Conservation (phyloP, 2,888 invertebrate species). For the Cyaniris semiargus region DNA sequence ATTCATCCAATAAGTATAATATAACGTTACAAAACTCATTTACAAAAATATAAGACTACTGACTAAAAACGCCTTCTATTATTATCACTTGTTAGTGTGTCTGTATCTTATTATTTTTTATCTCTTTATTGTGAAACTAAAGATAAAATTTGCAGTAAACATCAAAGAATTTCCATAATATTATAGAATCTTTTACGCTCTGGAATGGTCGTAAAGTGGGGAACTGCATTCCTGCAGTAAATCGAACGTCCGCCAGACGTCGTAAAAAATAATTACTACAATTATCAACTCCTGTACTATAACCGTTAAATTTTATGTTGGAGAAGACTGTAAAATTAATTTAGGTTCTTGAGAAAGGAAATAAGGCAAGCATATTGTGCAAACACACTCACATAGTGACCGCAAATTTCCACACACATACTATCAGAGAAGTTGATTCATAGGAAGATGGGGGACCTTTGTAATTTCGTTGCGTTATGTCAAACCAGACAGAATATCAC, state of each 20-base stretch:
- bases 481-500: no score
- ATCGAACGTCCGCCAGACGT: slow-evolving; percentile 37
- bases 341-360: background rate
- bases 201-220: slow-evolving; percentile 1
- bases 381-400: background rate
- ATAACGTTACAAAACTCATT: background rate
- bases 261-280: slow-evolving; percentile 39
- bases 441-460: no score
- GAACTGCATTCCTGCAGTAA: slow-evolving; percentile 26
- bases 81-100: background rate
- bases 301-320: background rate
- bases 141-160: background rate
- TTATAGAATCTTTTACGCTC: slow-evolving; percentile 15
- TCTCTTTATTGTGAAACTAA: background rate
- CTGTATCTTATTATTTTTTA: background rate
- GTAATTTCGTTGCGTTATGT: no score
- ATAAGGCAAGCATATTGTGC: background rate
- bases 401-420: background rate
- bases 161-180: slow-evolving; percentile 8
- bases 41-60: background rate
- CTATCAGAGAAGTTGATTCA: no score
- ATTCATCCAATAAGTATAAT: background rate
- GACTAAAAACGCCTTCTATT: background rate
- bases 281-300: slow-evolving; percentile 16
- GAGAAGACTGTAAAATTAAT: background rate